Evolutionary conservation across 2,113 vertebrate genomes (phyloP).

Genomic region (Genyomyrus donnyi): DNA sequence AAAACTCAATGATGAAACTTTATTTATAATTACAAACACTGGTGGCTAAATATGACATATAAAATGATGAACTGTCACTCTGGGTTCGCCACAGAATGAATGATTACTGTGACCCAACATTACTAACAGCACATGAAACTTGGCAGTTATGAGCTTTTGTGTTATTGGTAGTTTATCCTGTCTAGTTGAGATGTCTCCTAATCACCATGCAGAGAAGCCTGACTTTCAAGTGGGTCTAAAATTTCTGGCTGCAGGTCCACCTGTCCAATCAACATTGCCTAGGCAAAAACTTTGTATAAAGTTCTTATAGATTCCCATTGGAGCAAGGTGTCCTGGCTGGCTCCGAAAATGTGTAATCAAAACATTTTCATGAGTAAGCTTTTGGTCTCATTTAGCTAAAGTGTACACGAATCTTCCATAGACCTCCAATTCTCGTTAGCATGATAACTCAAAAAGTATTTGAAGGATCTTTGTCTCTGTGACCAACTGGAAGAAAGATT

Average conservation of each 20-base stretch:
- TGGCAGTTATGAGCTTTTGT: background rate
- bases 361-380: background rate
- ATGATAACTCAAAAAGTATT: background rate
- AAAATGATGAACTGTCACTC: background rate
- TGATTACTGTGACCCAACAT: background rate
- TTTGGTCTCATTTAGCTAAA: background rate
- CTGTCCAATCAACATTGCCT: background rate
- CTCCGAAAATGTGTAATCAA: background rate
- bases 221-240: background rate
- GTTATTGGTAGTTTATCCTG: background rate
- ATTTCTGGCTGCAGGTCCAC: background rate
- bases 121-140: background rate
- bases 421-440: background rate
- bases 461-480: background rate
- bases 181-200: background rate
- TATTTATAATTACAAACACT: background rate
- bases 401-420: background rate
- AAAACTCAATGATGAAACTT: background rate
- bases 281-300: background rate
- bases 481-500: too few species aligned
- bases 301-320: background rate
- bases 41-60: background rate
- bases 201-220: background rate
- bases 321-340: background rate
- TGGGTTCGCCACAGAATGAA: background rate